Percentiles rank a stretch among this genome's conserved stretches.
These are phyloP conservation scores for Ostrea denselamellosa DNA, from an alignment of 1,140 invertebrate genomes.

Conservation along the genomic window DNA sequence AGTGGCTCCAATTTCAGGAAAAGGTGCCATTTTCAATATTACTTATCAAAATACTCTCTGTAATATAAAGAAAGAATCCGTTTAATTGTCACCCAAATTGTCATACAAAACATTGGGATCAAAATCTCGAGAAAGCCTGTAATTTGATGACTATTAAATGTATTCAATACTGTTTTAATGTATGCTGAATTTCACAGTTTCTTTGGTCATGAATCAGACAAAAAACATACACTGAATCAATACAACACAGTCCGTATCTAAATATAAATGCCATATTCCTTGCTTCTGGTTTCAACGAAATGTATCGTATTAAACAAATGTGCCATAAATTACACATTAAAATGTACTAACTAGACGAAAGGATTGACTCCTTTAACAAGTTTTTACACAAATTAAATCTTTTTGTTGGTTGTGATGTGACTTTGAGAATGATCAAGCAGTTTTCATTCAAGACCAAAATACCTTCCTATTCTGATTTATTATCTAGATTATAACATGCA, in stretches of 20 bases:
- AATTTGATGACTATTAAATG: conserved; percentile 17
- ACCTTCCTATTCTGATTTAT: not conserved
- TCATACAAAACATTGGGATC: conserved; percentile 12
- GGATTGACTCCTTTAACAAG: not conserved
- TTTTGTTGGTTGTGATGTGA: not conserved
- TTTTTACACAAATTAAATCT: conserved; percentile 23
- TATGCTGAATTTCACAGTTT: not conserved
- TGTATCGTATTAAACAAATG: conserved; percentile 29
- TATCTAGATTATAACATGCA: not conserved
- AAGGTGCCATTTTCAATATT: conserved; percentile 14
- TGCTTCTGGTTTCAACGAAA: conserved; percentile 15
- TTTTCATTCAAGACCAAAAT: conserved; percentile 31
- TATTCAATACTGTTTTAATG: conserved; percentile 12
- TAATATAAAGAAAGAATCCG: not conserved
- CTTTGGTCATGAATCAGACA: not conserved
- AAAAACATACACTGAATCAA: not conserved
- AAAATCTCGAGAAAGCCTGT: conserved; percentile 15
- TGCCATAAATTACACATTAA: conserved; percentile 23
- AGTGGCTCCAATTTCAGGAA: conserved; percentile 10
- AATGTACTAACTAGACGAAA: conserved; percentile 11
- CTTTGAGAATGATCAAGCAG: conserved; percentile 25
- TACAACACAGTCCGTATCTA: not conserved
- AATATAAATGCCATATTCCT: not conserved
- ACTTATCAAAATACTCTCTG: conserved; percentile 20
- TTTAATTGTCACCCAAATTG: not conserved